Base-by-base conservation (phyloP, 2,888 invertebrate genomes). In the Caenorhabditis auriculariae region DNA sequence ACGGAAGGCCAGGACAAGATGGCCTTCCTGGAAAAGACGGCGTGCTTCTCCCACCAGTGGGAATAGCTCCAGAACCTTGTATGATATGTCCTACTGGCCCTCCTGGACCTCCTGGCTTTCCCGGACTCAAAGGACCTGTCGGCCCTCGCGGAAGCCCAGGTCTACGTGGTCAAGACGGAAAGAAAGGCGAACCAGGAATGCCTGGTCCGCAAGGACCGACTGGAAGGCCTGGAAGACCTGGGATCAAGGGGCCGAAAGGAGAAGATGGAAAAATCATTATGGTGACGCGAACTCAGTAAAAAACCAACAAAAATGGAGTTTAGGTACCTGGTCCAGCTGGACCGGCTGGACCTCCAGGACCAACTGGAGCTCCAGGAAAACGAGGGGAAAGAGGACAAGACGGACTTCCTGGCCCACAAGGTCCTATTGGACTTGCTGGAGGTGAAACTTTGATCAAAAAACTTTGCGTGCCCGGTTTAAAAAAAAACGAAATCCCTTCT, bases 41-140 rank as follows among this genome's bases (percentile, higher is more conserved):
- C 15, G 47, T 42, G 5, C 52, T 67, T 12, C 55, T 67, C 1
- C 65, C 65, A 35, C 58, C 70, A 19, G 44, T 70, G 21, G 67
- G 70, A 9, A 46, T 42, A 32, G 54, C 56, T 1, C 66, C 70
- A 21, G 79, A 79, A 57, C 78, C 80, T 3, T 79, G 80, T 49
- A 60, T 76, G n/a, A 77, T 81, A 50, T 80, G 80, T 51, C 77
- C 78, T 17, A 66, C 71, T 9, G 80, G 79, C 12, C 60, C 73
- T 9, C 60, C 74, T 6, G 80, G 79, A 45, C 70, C 74, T 17
- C 59, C 73, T 6, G 80, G 80, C 49, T 45, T 60, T 27, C 72
- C 76, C 45, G 78, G 78, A 55, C 59, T 65, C 42, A 76, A 76
- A 50, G 78, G 78, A 58, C 78, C 78, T 29, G 70, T 64, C 17